A percentile compares a stretch with the other conserved stretches of the same genome.
These are phyloP conservation scores for Caligus rogercresseyi DNA, from an alignment of 1,140 invertebrate species.

Conservation along the genomic window DNA sequence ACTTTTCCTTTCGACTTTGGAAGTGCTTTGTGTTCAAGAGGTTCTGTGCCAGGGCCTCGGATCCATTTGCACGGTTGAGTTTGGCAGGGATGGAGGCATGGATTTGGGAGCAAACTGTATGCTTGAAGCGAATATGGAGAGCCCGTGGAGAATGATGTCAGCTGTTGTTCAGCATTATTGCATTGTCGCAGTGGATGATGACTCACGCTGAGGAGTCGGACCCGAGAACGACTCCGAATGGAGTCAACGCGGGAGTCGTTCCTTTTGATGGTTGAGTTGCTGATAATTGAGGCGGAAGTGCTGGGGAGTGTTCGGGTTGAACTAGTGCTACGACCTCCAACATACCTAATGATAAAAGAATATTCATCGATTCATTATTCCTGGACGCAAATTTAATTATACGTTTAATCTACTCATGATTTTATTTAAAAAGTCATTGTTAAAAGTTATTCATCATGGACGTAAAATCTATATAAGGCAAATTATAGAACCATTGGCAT, in stretches of 20 bases:
- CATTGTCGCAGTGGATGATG: not conserved
- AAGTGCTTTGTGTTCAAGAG: not conserved
- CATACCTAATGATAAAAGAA: no score
- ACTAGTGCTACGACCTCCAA: not conserved
- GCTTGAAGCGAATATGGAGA: not conserved
- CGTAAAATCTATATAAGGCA: no score
- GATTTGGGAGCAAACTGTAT: no score
- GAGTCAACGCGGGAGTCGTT: not conserved
- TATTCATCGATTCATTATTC: no score
- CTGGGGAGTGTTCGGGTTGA: not conserved
- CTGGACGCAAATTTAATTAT: no score
- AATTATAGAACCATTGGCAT: no score
- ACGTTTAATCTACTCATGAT: no score
- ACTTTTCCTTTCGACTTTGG: slow-evolving; percentile 7
- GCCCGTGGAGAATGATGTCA: not conserved
- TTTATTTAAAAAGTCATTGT: no score
- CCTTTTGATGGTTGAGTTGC: not conserved
- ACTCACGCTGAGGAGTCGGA: not conserved
- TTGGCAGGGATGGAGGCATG: no score
- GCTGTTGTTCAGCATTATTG: not conserved
- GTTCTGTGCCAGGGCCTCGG: not conserved
- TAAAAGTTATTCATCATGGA: no score
- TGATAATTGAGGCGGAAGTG: not conserved
- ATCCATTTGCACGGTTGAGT: not conserved
- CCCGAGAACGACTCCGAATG: not conserved